These are phyloP conservation scores for Cetonia aurata DNA, from an alignment of 2,888 invertebrate genomes.

Conservation along the genomic window DNA sequence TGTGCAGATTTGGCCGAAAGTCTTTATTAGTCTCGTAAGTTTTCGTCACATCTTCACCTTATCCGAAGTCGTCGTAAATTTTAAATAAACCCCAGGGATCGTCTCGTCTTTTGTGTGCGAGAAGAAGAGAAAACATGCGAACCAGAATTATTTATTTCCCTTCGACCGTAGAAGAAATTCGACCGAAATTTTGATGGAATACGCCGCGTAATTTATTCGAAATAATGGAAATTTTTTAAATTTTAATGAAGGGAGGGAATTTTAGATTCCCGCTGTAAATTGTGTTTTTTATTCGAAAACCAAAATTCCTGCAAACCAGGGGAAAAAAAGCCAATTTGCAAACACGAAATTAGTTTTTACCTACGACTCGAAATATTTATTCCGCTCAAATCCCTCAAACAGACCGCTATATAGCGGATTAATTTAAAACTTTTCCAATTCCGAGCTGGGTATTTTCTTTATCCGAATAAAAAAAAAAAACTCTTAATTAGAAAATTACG, in stretches of 20 bases:
- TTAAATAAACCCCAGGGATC: slow-evolving; percentile 5
- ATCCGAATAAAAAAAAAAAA: neutral
- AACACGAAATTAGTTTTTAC: slow-evolving; percentile 5
- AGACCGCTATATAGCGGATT: slow-evolving; percentile 13
- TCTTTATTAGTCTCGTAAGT: slow-evolving; percentile 15
- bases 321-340: neutral
- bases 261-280: no score
- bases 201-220: no score
- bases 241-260: no score
- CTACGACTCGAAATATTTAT: neutral
- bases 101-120: neutral
- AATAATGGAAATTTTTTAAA: no score
- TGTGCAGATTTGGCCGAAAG: neutral
- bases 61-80: neutral
- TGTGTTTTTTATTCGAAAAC: no score
- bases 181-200: neutral
- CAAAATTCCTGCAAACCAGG: no score
- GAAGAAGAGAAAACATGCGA: neutral
- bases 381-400: neutral
- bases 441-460: neutral
- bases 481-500: neutral
- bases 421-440: slow-evolving; percentile 33
- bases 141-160: neutral
- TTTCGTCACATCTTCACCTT: slow-evolving; percentile 4
- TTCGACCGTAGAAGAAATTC: neutral